Evolutionary conservation across 2,113 vertebrate genomes (phyloP).

Genomic region (Hydrolagus affinis): DNA sequence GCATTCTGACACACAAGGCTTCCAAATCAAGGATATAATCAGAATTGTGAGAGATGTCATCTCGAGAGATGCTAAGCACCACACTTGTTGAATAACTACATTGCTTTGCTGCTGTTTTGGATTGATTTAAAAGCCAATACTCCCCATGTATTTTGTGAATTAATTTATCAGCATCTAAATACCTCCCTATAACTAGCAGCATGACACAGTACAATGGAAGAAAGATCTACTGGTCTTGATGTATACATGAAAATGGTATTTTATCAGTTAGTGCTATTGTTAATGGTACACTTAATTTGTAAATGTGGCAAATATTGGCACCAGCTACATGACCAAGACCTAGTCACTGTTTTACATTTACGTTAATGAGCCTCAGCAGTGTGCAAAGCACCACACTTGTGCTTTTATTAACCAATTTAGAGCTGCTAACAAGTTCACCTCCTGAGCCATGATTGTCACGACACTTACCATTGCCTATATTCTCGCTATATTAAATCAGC

Average conservation of each 20-base stretch:
- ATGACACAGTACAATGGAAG: neutral
- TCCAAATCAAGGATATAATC: too few relatives aligned
- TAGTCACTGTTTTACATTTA: neutral
- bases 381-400: neutral
- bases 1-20: too few relatives aligned
- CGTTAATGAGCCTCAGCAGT: neutral
- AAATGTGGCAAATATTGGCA: neutral
- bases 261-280: neutral
- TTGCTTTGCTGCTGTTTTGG: neutral
- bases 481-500: neutral
- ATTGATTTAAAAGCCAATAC: neutral
- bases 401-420: neutral
- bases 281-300: neutral
- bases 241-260: neutral
- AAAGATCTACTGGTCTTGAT: neutral
- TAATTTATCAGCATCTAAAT: neutral
- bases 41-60: too few relatives aligned
- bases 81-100: too few relatives aligned
- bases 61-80: too few relatives aligned
- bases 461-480: neutral
- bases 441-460: slow-evolving; percentile 1
- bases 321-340: neutral
- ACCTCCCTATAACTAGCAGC: neutral
- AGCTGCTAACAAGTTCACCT: slow-evolving; percentile 18
- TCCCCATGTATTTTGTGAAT: neutral